Percentiles rank a stretch among this genome's conserved stretches.
These are phyloP conservation scores for Camponotus vicinus DNA, from an alignment of 1,140 invertebrate genomes.

Conservation along the genomic window DNA sequence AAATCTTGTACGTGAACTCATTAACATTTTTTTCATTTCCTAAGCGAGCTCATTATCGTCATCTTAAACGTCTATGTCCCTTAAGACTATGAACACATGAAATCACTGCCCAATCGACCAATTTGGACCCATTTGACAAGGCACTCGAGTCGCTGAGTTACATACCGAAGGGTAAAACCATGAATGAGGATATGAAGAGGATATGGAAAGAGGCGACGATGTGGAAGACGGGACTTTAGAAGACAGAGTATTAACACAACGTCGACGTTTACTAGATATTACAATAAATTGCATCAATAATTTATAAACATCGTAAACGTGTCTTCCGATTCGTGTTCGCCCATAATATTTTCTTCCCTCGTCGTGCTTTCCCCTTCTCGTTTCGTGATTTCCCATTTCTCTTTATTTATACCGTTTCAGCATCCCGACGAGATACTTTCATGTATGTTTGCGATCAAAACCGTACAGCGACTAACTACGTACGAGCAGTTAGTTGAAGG, in stretches of 20 bases:
- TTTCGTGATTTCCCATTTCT: not conserved
- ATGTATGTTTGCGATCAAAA: conserved; percentile 36
- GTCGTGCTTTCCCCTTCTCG: not conserved
- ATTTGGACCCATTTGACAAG: conserved; percentile 85
- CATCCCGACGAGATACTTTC: conserved; percentile 40
- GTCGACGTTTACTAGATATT: conserved; percentile 35
- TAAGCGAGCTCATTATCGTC: conserved; percentile 74
- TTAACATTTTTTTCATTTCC: conserved; percentile 64
- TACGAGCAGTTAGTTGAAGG: conserved; percentile 72
- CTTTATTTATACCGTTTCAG: not conserved
- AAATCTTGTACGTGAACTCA: conserved; percentile 61
- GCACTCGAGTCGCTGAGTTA: conserved; percentile 80
- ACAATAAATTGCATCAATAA: conserved; percentile 31
- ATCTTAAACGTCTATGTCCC: conserved; percentile 78
- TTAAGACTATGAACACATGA: conserved; percentile 87
- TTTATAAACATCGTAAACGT: conserved; percentile 49
- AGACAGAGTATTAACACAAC: conserved; percentile 64
- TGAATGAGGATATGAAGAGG: not conserved
- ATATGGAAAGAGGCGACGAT: not conserved
- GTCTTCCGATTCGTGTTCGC: conserved; percentile 42
- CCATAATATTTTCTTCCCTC: conserved; percentile 61
- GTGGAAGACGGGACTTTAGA: conserved; percentile 62
- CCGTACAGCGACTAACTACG: conserved; percentile 11
- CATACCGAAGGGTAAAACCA: conserved; percentile 35
- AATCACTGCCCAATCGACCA: conserved; percentile 86